Base-by-base conservation (phyloP, 2,797 vertebrate genomes). In the Alca torda region DNA sequence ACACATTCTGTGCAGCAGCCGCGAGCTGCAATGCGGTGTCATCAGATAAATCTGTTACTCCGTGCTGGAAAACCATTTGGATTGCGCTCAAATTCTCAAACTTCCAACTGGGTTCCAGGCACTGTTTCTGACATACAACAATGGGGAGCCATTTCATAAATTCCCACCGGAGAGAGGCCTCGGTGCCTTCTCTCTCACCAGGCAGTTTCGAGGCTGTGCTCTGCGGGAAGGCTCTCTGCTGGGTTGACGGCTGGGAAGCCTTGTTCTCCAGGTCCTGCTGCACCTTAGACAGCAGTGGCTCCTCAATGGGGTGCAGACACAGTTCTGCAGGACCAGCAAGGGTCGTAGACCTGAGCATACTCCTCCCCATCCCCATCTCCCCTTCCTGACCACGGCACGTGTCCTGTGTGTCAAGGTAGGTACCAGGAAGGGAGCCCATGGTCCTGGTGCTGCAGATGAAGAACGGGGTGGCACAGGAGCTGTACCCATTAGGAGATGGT, bases 21-120 rank as follows among this genome's bases (percentile, higher is more conserved):
- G 6, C 23, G 77, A 70, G 64, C 90, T 82, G 90, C 90, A 87
- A 65, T 64, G 84, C 65, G 26, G 84, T 25, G 64, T 51, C 90
- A 70, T 72, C 84, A 72, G 84, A 59, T 53, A 41, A 72, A 59
- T 59, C 84, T 65, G 63, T 45, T 68, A 23, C 74, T 80, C 75
- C 4, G 63, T 30, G 69, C 83, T 86, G 77, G 84, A 59, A 69
- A 74, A 70, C 56, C 69, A 23, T 37, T 81, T 81, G 89, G 89
- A 81, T 46, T 30, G 28, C 70, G 10, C 83, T 76, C 83, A 91
- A 75, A 70, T 76, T 64, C 64, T 56, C 56, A 16, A 64, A 56
- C 63, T 75, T 81, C 70, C 83, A 81, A 46, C 63, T 50, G 43
- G 76, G 70, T 76, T 81, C 76, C 83, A 86, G 63, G 43, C 76